Evolutionary conservation across 2,113 vertebrate species (phyloP), one percentile per base, ranked within the genome.

Genomic region (Cheirogaleus medius): DNA sequence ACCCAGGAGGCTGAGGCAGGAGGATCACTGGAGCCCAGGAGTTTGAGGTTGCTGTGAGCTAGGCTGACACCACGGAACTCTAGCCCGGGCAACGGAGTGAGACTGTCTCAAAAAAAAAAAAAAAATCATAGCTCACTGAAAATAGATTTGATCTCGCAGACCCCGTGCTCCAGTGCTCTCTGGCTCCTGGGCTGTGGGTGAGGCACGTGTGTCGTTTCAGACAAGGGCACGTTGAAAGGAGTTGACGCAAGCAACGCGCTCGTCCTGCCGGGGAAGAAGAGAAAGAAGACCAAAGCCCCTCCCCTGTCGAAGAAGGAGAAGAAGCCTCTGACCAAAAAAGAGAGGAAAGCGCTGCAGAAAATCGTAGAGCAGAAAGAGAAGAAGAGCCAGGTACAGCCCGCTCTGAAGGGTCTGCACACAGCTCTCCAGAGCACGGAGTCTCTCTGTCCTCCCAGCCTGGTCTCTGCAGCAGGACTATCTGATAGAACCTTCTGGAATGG

Each of bases 351-450:
- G 66, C 98, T 99, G 88, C 98, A 99, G 98, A 99, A 99, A 71
- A 96, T 99, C 87, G 60, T 99, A 92, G 99, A 99, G 82, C 99
- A 99, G 84, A 99, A 99, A 91, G 99, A 99, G 14, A 99, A 99
- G 97, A 99, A 99, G 96, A 98, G 98, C 13, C 98, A 99, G 98
- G 99, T 99, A 85, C 0, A 3, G 0, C 32, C 0, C 15, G 0
- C 27, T 0, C 5, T 0, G 8, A 1, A 2, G 14, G 42, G 0
- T 29, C 49, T 13, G 12, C 14, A 1, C 23, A 4, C 7, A 0
- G 21, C 21, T 14, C n/a, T 2, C 2, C 21, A 0, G 4, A 0
- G 0, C 20, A 3, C 1, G 3, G 3, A 12, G 14, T 11, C 54
- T n/a, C 64, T 66, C 23, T 54, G 5, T 32, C 71, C 49, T 54